phyloP scores from a whole-genome alignment of 1,140 invertebrate species.

The Drosophila pectinifera region DNA sequence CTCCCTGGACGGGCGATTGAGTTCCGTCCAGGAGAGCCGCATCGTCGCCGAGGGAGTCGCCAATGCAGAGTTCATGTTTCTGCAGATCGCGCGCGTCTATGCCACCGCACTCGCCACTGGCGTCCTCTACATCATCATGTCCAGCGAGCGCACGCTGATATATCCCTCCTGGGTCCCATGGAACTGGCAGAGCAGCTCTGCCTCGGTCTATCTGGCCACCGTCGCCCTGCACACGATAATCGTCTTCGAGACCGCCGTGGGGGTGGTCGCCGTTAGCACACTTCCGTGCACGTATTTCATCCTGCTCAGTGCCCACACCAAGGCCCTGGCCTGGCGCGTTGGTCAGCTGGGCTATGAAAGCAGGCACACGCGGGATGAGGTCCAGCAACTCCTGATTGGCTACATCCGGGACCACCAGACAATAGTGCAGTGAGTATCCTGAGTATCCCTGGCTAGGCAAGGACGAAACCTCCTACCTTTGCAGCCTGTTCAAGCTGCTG shows the following conservation, averaged over 20 bases:
- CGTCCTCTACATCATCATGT: not conserved
- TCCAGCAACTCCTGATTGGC: slow-evolving; percentile 10
- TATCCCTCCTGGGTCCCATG: slow-evolving; percentile 66
- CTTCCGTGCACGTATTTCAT: slow-evolving; percentile 66
- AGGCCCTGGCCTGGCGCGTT: slow-evolving; percentile 55
- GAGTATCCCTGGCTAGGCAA: too few relatives aligned
- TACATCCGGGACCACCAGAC: slow-evolving; percentile 66
- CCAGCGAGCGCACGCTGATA: slow-evolving; percentile 37
- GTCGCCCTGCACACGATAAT: not conserved
- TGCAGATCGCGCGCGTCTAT: not conserved
- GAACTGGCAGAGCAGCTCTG: slow-evolving; percentile 40
- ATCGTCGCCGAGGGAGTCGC: slow-evolving; percentile 14
- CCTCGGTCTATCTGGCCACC: slow-evolving; percentile 18
- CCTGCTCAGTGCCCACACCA: slow-evolving; percentile 62
- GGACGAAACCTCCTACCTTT: not conserved
- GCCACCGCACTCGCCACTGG: not conserved
- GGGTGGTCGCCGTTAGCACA: slow-evolving; percentile 37
- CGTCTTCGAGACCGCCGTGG: not conserved
- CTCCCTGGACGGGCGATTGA: slow-evolving; percentile 45
- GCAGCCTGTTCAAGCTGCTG: slow-evolving; percentile 36
- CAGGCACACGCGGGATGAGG: not conserved
- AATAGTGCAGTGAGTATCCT: slow-evolving; percentile 44
- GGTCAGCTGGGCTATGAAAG: slow-evolving; percentile 17
- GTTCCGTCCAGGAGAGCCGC: slow-evolving; percentile 5
- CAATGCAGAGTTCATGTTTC: not conserved